Evolutionary conservation across 2,113 vertebrate species (phyloP), one percentile per base, ranked within the genome.

Genomic region (Prietella phreatophila): DNA sequence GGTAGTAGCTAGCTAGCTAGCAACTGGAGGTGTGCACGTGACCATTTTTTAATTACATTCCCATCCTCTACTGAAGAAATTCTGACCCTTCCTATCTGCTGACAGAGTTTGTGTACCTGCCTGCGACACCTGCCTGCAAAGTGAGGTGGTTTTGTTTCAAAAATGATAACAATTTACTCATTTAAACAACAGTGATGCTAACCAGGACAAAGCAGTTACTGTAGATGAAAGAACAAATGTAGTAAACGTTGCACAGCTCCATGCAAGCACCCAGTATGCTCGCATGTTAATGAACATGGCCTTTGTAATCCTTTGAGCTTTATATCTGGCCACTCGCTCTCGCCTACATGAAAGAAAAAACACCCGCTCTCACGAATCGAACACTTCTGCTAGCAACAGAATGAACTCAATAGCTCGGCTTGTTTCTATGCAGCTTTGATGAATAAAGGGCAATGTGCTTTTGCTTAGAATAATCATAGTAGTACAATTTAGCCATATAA

Each of bases 381-480:
- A 33, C n/a, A 56, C n/a, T 10, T 36, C 79, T 81, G 22, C 53
- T 81, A 82, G 55, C 80, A 82, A 60, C 55, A 82, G 55, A 36
- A 58, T 56, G 79, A n/a, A 58, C 53, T 81, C 53, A 22, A 6
- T 81, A 53, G 55, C 55, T 58, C 79, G 22, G 79, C 55, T 81
- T 81, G 79, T 58, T 81, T 56, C 78, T 80, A 80, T 80, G 53
- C 50, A 56, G 53, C n/a, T 80, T 58, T 56, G 55, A 81, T 58
- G 53, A 25, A 56, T 33, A 36, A 58, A 82, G 27, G 53, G 19
- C 17, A 36, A 22, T 33, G 55, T 39, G 80, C 20, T 39, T 81
- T 58, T 36, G 10, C 50, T 55, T 56, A 56, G 76, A 81, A 36
- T 58, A 55, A 33, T 30, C 27, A 56, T 82, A 82, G 17, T 39